Evolutionary conservation across 2,888 invertebrate genomes (phyloP).

Genomic region (Lacanobia oleracea): DNA sequence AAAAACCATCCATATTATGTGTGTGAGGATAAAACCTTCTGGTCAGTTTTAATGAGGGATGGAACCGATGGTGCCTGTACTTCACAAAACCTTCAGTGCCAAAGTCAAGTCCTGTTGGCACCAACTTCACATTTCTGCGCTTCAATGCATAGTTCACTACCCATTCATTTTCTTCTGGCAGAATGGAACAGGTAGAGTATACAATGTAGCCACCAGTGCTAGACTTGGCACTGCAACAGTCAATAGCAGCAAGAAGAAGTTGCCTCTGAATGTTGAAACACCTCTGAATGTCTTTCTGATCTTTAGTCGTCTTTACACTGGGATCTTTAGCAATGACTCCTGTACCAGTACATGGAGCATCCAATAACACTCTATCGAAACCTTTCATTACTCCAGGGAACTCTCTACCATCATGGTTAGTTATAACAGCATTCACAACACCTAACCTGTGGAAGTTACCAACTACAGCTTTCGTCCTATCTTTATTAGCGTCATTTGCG

Average conservation of each 20-base stretch:
- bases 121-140: conserved; percentile 97
- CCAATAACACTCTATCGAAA: conserved; percentile 98
- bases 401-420: conserved; percentile 96
- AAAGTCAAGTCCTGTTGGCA: conserved; percentile 98
- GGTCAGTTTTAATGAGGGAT: conserved; percentile 96
- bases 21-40: conserved; percentile 99
- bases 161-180: conserved; percentile 99
- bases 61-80: conserved; percentile 96
- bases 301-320: conserved; percentile 98
- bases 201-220: conserved; percentile 98
- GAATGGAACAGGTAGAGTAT: conserved; percentile 99
- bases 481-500: conserved; percentile 98
- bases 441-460: conserved; percentile 99
- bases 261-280: conserved; percentile 98
- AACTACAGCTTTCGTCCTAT: conserved; percentile 97
- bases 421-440: conserved; percentile 97
- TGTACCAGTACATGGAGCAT: conserved; percentile 99
- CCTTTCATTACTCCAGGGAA: conserved; percentile 96
- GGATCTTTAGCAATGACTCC: conserved; percentile 99
- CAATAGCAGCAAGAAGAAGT: conserved; percentile 98
- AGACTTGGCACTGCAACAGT: conserved; percentile 98
- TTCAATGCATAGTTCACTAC: conserved; percentile 98
- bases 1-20: conserved; percentile 99
- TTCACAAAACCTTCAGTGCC: conserved; percentile 98
- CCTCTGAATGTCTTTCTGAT: conserved; percentile 96